A percentile compares a stretch with the other conserved stretches of the same genome.
phyloP scores from a whole-genome alignment of 1,140 invertebrate species.

The Musca vetustissima region DNA sequence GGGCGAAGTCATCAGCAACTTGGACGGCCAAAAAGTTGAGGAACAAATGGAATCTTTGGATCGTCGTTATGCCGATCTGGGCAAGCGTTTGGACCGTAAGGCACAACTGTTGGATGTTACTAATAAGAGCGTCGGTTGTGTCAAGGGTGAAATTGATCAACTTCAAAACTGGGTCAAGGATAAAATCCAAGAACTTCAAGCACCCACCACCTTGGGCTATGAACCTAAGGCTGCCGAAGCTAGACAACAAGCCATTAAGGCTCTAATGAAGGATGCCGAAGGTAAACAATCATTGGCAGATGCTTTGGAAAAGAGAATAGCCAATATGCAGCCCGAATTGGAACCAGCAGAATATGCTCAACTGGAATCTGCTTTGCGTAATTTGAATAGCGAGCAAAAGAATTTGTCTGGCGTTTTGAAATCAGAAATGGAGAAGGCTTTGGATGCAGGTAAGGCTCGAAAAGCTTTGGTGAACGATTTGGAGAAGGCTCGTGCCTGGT shows the following conservation, averaged over 20 bases:
- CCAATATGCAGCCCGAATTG: conserved; percentile 81
- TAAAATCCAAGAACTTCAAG: conserved; percentile 68
- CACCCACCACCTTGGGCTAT: conserved; percentile 70
- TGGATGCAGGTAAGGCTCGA: conserved; percentile 67
- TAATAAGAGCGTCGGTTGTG: conserved; percentile 76
- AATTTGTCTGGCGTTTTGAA: conserved; percentile 71
- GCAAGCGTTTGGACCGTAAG: conserved; percentile 81
- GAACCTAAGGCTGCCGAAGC: conserved; percentile 75
- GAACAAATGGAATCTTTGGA: conserved; percentile 85
- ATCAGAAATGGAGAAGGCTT: conserved; percentile 71
- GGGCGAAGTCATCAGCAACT: conserved; percentile 77
- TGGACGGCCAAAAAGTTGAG: conserved; percentile 88
- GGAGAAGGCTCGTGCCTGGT: conserved; percentile 76
- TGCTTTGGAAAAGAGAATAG: conserved; percentile 78
- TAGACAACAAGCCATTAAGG: conserved; percentile 69
- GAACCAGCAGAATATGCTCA: conserved; percentile 75
- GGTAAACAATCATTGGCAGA: conserved; percentile 80
- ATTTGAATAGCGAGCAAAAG: conserved; percentile 70
- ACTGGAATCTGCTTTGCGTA: conserved; percentile 67
- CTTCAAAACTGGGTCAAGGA: conserved; percentile 79
- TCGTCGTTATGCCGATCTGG: conserved; percentile 77
- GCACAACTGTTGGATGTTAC: conserved; percentile 77
- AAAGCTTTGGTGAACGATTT: conserved; percentile 76
- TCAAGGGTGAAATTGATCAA: conserved; percentile 72
- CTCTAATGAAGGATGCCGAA: conserved; percentile 79